Evolutionary conservation across 2,888 invertebrate species (phyloP).

Genomic region (Hyposoter dolosus): DNA sequence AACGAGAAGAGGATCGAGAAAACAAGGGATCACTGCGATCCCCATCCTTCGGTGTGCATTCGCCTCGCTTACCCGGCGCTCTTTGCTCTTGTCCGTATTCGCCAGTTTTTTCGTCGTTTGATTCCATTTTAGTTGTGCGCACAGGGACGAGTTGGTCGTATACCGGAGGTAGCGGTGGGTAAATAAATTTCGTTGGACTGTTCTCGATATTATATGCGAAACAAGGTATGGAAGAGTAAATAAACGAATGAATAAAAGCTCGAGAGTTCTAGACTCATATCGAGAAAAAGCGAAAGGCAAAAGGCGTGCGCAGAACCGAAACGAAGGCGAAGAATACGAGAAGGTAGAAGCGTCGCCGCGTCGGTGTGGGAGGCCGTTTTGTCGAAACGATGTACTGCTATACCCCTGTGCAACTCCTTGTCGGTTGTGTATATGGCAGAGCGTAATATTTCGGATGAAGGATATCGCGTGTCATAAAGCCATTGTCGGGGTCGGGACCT

Average conservation of each 20-base stretch:
- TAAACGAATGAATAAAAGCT: conserved; percentile 39
- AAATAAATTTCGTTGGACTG: conserved; percentile 75
- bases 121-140: conserved; percentile 49
- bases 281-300: conserved; percentile 27
- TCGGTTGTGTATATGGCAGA: conserved; percentile 44
- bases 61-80: conserved; percentile 51
- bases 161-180: conserved; percentile 63
- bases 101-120: conserved; percentile 58
- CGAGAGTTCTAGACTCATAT: conserved; percentile 19
- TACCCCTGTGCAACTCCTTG: conserved; percentile 51
- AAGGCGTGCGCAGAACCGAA: conserved; percentile 28
- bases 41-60: conserved; percentile 21
- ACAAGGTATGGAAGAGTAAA: conserved; percentile 29
- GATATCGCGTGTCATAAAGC: conserved; percentile 82
- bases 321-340: conserved; percentile 40
- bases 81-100: conserved; percentile 42
- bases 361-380: conserved; percentile 20
- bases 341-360: conserved; percentile 34
- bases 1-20: conserved; percentile 68
- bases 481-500: conserved; percentile 50
- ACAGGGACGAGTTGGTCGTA: conserved; percentile 44
- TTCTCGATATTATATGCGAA: conserved; percentile 74
- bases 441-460: conserved; percentile 80
- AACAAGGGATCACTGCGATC: conserved; percentile 54
- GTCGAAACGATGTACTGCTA: conserved; percentile 47